Base-by-base conservation (phyloP, 2,113 vertebrate genomes). In the Oreocharis arfaki region DNA sequence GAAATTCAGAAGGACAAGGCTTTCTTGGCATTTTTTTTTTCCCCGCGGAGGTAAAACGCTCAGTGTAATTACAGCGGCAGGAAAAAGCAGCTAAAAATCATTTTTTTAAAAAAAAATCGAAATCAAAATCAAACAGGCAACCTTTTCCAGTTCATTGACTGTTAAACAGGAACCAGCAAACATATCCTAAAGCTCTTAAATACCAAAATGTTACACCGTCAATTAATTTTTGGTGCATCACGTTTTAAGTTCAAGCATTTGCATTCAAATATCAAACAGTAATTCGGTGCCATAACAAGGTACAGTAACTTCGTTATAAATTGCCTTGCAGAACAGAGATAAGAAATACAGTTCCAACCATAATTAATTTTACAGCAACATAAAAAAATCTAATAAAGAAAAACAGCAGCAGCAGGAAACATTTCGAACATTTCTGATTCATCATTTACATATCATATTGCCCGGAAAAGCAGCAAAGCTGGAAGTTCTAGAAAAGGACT, bases 261-360 rank as follows among this genome's bases (percentile, higher is more conserved):
- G 75, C 96, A 81, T 84, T 79, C 70, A 56, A 60, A 74, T 79
- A 94, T 93, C 83, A 67, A 78, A 93, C 90, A 90, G 75, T 3
- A 69, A 96, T 26, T 76, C 49, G 67, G 94, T 89, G 79, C 93
- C 65, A 18, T 84, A 75, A 93, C 97, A 86, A 89, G 81, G 83
- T 95, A 87, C 87, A 91, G 50, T 50, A 63, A 75, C 75, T 82
- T 24, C 92, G 41, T 69, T 50, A 74, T 60, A 87, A 93, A 92
- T 77, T 23, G 89, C 95, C 86, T 87, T 67, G 77, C 82, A 91
- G 69, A 94, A 90, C 69, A 82, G 73, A 95, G 89, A 95, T 59
- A 76, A 89, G 95, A 93, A 96, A 97, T 67, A 61, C 74, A 97
- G 83, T 94, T 88, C 60, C 73, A 96, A 91, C 60, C 63, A 57